Base-by-base conservation (phyloP, 2,797 vertebrate genomes). In the Scolopax rusticola region DNA sequence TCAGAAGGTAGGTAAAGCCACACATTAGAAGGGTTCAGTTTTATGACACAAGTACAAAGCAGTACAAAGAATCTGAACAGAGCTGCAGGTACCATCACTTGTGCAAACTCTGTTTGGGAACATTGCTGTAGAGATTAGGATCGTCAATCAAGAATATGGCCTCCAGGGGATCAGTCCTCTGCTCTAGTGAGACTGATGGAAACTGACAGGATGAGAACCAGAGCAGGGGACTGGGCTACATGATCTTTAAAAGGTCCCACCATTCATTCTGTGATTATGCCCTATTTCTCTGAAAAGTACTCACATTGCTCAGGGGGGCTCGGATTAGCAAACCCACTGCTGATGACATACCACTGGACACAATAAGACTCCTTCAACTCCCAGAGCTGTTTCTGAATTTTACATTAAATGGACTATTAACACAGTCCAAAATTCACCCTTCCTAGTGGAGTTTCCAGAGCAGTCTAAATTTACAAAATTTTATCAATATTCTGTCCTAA, bases 71-170 rank as follows among this genome's bases (percentile, higher is more conserved):
- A 78, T 0, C 0, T 21, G 38, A 81, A 50, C 9, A 63, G 25
- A 93, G 51, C 40, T 87, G 43, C 67, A 89, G 38, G 11, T 38
- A 12, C 27, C 25, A 13, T 27, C 20, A 18, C 16, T 41, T 32
- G 14, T 28, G n/a, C 73, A 57, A 90, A 64, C n/a, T 25, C 68
- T 9, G 8, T 43, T 40, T 57, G 53, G 36, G 40, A 91, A 68
- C 38, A 25, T 2, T 30, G 24, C 48, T 63, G 30, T 30, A 63
- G 40, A 7, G 47, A 56, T n/a, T 38, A 51, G 40, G n/a, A 24
- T 11, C 27, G 8, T 27, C 23, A 59, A 1, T 24, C 32, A 69
- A 57, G 24, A 67, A 75, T 8, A 48, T 0, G 0, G 36, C 18
- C 67, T 51, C 14, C 57, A 78, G 36, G 11, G 25, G 15, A 59